Evolutionary conservation across 2,888 invertebrate genomes (phyloP), one percentile per base, ranked within the genome.

Genomic region (Ochropacha duplaris): DNA sequence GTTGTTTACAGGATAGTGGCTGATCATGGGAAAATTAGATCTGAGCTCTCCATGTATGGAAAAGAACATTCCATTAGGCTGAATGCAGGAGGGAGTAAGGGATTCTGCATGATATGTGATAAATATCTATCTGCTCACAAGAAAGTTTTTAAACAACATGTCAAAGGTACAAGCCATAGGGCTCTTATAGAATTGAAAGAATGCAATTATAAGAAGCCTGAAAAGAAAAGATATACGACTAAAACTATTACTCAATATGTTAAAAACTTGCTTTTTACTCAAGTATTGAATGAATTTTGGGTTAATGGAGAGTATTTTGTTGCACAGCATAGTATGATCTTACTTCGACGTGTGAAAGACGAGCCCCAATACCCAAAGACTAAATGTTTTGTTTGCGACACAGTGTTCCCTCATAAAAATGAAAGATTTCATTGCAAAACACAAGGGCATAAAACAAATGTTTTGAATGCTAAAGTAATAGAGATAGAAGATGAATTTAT

Each of bases 61-160:
- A 79, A 65, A 59, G 58, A 67, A 6, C 69, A 85, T 57, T 74
- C 59, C 39, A 85, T 90, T 4, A 86, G 77, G 65, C 58, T 88
- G n/a, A 84, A 82, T 56, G 61, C 68, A 22, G 82, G 81, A 0
- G 87, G 85, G 0, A 72, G 76, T 49, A 78, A 74, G 57, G 87
- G 83, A 0, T 85, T 78, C 58, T 90, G 89, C 55, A 65, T 57
- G 0, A 11, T 88, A 8, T 90, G 89, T 59, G 72, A 81, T 34
- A 69, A 66, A n/a, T 68, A 65, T 19, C 55, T 87, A 5, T 76
- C 80, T 0, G 77, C 78, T 1, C 68, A 77, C 52, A 79, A 76
- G 4, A 72, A 64, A 4, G 60, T 74, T 19, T 84, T 84, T 44
- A 72, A 70, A 55, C 61, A 72, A 56, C 89, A 90, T 59, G 66